A percentile compares a stretch with the other conserved stretches of the same genome.
Conservation (phyloP, 1,140 invertebrate genomes). For the Zaprionus lachaisei region DNA sequence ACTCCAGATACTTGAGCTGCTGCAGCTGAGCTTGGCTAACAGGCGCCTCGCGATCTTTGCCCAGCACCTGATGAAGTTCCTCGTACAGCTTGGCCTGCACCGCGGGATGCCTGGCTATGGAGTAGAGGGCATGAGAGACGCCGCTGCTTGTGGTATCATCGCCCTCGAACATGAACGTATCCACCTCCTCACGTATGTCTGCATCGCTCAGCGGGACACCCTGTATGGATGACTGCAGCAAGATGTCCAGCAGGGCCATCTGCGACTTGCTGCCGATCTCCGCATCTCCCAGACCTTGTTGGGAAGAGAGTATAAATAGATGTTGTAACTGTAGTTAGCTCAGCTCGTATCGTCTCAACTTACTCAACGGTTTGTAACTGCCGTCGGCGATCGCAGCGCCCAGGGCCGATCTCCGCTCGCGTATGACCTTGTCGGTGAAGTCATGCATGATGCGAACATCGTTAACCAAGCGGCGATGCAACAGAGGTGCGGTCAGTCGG, state of each 20-base stretch:
- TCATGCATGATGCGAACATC: conserved; percentile 75
- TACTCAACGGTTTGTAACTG: conserved; percentile 63
- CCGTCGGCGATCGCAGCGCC: conserved; percentile 60
- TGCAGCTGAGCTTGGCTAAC: conserved; percentile 83
- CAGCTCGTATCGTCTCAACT: conserved; percentile 20
- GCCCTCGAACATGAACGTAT: conserved; percentile 91
- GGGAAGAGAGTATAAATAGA: neutral
- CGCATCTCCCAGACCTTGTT: conserved; percentile 54
- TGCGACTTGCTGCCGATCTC: conserved; percentile 86
- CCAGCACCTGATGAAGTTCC: conserved; percentile 87
- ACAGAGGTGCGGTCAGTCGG: conserved; percentile 39
- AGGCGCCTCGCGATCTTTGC: conserved; percentile 66
- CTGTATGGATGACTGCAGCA: conserved; percentile 87
- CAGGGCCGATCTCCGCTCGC: conserved; percentile 57
- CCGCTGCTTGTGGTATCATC: conserved; percentile 73
- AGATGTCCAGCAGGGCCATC: conserved; percentile 91
- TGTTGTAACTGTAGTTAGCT: neutral
- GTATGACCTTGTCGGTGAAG: conserved; percentile 75
- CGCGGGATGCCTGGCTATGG: conserved; percentile 56
- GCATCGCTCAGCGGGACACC: conserved; percentile 86
- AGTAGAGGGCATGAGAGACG: conserved; percentile 63
- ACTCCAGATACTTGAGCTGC: conserved; percentile 86
- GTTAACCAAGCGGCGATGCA: conserved; percentile 44
- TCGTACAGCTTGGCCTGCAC: conserved; percentile 86
- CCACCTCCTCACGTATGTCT: conserved; percentile 90